These are phyloP conservation scores for Anser brachyrhynchus DNA, from an alignment of 2,113 vertebrate genomes.

Conservation along the genomic window DNA sequence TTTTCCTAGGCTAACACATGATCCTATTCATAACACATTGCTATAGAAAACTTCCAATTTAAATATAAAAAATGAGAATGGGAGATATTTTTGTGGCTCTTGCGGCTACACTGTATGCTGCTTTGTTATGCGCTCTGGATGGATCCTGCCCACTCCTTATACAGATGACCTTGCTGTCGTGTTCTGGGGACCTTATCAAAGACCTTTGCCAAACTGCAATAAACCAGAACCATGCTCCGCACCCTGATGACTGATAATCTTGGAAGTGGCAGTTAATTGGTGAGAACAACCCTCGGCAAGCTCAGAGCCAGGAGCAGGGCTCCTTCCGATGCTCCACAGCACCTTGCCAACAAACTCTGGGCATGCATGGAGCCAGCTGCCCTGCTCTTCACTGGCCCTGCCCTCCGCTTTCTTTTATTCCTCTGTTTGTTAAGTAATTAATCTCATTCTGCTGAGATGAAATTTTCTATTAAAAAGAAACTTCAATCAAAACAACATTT, in stretches of 20 bases:
- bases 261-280: conserved; percentile 26
- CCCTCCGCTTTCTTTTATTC: conserved; percentile 21
- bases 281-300: neutral
- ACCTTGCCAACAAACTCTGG: conserved; percentile 9
- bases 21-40: neutral
- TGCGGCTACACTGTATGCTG: neutral
- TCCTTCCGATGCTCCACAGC: neutral
- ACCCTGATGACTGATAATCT: conserved; percentile 23
- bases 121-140: neutral
- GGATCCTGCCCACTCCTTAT: conserved; percentile 8
- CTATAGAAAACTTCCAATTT: conserved; percentile 9
- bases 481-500: conserved; percentile 65
- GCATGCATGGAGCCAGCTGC: neutral
- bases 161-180: conserved; percentile 13
- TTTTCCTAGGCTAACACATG: neutral
- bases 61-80: fast-evolving
- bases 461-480: conserved; percentile 56
- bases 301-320: neutral
- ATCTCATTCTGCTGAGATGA: conserved; percentile 61
- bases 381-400: neutral
- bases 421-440: conserved; percentile 64
- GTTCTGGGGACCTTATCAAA: conserved; percentile 31
- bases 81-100: neutral
- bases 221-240: conserved; percentile 19
- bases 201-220: conserved; percentile 41